Conservation (phyloP, 2,113 vertebrate species). For the Panthera tigris region DNA sequence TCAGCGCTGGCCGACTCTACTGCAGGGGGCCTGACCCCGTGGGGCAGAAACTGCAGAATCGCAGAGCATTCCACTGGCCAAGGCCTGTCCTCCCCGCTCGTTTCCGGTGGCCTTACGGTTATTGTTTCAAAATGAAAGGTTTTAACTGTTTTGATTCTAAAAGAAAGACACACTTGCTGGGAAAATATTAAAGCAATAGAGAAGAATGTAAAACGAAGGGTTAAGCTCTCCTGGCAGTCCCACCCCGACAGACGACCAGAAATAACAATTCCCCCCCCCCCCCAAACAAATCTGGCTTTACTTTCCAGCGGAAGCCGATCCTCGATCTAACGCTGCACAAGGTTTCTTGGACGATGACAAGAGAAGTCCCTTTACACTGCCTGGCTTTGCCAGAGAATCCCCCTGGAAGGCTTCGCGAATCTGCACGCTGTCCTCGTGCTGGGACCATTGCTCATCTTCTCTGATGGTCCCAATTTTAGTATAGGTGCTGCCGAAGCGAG, state of each 20-base stretch:
- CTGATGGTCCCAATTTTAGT: no score
- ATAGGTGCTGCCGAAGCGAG: no score
- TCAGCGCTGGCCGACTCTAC: fast-evolving
- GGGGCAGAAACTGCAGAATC: not conserved
- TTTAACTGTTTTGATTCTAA: not conserved
- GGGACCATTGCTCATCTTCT: no score
- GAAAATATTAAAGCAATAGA: not conserved
- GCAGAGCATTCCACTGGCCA: not conserved
- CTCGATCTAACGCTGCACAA: conserved; percentile 86
- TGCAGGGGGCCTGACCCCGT: fast-evolving
- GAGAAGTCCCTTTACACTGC: conserved; percentile 95
- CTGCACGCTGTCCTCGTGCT: no score
- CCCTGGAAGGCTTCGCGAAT: conserved; percentile 79
- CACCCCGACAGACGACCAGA: not conserved
- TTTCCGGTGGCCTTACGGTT: not conserved
- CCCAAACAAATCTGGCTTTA: conserved; percentile 75
- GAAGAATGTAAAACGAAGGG: not conserved
- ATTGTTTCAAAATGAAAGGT: not conserved
- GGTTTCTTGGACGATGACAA: conserved; percentile 88
- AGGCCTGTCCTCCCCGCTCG: not conserved
- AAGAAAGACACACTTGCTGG: not conserved
- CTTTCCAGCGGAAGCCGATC: conserved; percentile 74
- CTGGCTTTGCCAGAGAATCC: conserved; percentile 99
- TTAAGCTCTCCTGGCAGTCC: not conserved
- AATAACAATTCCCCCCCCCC: not conserved